Evolutionary conservation across 2,888 invertebrate species (phyloP), one percentile per base, ranked within the genome.

Genomic region (Alloscopus bannaensis): DNA sequence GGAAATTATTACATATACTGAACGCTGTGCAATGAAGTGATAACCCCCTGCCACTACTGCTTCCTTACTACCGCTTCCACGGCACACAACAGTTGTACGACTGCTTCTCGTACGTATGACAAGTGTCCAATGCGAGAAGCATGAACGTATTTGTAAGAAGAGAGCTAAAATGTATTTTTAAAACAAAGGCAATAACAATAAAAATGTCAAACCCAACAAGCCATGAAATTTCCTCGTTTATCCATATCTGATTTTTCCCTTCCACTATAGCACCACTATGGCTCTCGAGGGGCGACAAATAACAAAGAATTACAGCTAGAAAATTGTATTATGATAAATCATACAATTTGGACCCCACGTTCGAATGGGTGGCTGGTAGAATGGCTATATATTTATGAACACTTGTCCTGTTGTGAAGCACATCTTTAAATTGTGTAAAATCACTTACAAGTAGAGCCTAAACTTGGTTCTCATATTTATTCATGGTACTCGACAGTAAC

Each of bases 171-270:
- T 78, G 64, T 78, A 78, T 78, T 78, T 78, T 78, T 70, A 78
- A 78, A 78, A 78, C 78, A 78, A 78, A 78, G 70, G 78, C 78
- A 78, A 78, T 78, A 78, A 71, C 78, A 78, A 71, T 78, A 70
- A 78, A 78, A 70, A 70, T 70, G 78, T 78, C 78, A 78, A 70
- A 70, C 50, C 76, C 76, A 76, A 76, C 76, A 76, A 76, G 69
- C 76, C 76, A 76, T 76, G 76, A 76, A 76, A 76, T 76, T 76
- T 76, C 40, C 69, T 57, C 75, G 75, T 68, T 69, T 76, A 76
- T 78, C 65, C 60, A 71, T 69, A 70, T 78, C 70, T 70, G 70
- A 78, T 78, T 78, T 65, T 65, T 36, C 13, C 18, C 45, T 64
- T 42, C 45, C 52, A 62, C 40, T 65, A 50, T 20, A 69, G 69